Conservation (phyloP, 2,888 invertebrate genomes). For the Drepanosiphum platanoidis region DNA sequence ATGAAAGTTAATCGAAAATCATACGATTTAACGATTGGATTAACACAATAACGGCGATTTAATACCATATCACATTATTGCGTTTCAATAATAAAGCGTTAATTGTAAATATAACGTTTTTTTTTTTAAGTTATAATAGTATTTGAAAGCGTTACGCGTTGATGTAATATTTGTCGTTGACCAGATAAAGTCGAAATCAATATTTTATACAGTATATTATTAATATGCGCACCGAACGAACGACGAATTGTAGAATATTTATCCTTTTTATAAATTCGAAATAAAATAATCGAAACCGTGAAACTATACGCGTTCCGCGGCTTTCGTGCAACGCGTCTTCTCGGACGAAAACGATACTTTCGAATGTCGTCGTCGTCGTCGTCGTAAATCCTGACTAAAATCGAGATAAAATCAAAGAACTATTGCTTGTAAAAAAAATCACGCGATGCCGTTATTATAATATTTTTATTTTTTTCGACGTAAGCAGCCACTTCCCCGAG, state of each 20-base stretch:
- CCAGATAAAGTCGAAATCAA: too few species aligned
- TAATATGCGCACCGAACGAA: too few species aligned
- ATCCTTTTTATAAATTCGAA: neutral
- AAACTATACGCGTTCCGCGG: neutral
- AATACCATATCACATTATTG: neutral
- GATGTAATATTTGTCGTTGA: too few species aligned
- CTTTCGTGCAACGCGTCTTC: neutral
- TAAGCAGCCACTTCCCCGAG: too few species aligned
- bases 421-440: slow-evolving; percentile 1
- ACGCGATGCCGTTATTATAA: neutral
- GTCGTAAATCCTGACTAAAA: neutral
- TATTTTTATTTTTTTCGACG: neutral
- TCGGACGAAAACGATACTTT: slow-evolving; percentile 9
- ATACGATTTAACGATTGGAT: neutral
- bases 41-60: neutral
- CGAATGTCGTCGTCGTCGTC: neutral
- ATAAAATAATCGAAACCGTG: neutral
- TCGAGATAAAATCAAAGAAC: slow-evolving; percentile 30
- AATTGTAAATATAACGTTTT: too few species aligned
- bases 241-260: too few species aligned
- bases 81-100: too few species aligned
- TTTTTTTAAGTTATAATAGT: too few species aligned
- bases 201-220: too few species aligned
- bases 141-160: too few species aligned
- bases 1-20: neutral